Conservation (phyloP, 23 tunicate genomes). For the Styela plicata region DNA sequence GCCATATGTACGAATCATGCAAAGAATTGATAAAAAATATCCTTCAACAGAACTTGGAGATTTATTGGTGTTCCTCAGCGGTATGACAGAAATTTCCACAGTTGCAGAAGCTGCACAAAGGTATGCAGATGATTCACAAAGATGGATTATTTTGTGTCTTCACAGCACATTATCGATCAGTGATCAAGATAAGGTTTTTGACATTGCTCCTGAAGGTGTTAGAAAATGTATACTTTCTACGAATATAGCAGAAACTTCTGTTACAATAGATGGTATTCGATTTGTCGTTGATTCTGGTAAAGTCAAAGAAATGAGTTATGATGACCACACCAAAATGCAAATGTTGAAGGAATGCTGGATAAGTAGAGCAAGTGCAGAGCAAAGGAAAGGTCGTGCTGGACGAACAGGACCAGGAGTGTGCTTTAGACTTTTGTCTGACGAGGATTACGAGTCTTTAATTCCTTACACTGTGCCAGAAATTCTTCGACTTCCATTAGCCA, state of each 20-base stretch:
- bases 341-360: constrained; percentile 89
- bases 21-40: constrained; percentile 90
- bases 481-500: constrained; percentile 87
- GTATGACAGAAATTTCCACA: constrained; percentile 94
- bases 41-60: constrained; percentile 89
- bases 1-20: constrained; percentile 86
- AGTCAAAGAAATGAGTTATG: constrained; percentile 96
- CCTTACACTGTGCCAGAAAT: constrained; percentile 95
- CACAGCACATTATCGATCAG: constrained; percentile 87
- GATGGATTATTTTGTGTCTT: constrained; percentile 93
- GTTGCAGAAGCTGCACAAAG: constrained; percentile 78
- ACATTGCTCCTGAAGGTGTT: constrained; percentile 87
- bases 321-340: constrained; percentile 93
- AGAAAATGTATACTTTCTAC: constrained; percentile 98
- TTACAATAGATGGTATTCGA: constrained; percentile 96
- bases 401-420: constrained; percentile 97
- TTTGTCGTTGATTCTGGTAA: constrained; percentile 96
- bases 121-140: constrained; percentile 79
- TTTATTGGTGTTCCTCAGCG: constrained; percentile 88
- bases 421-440: constrained; percentile 88
- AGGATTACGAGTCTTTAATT: constrained; percentile 83
- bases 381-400: constrained; percentile 99
- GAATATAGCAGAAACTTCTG: constrained; percentile 99
- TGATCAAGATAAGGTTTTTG: constrained; percentile 97
- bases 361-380: constrained; percentile 93